These are phyloP conservation scores for Nomada ferruginata DNA, from an alignment of 2,888 invertebrate genomes.

Conservation along the genomic window DNA sequence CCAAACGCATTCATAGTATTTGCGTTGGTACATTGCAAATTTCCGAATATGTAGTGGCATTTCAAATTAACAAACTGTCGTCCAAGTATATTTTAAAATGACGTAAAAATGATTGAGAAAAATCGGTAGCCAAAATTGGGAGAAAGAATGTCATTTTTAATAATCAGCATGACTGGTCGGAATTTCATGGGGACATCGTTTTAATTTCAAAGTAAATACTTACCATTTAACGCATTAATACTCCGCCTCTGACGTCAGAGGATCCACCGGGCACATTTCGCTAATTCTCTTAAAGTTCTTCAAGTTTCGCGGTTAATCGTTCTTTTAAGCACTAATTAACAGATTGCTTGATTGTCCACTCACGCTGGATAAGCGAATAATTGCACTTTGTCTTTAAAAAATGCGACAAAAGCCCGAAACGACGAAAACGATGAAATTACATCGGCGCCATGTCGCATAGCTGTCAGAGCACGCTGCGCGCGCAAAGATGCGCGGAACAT, in stretches of 20 bases:
- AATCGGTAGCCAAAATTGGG: neutral
- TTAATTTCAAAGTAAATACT: conserved; percentile 52
- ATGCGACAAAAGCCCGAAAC: conserved; percentile 6
- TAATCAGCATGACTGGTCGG: neutral
- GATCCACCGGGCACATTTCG: conserved; percentile 55
- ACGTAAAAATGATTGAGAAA: neutral
- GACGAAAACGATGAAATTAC: conserved; percentile 29
- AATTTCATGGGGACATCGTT: neutral
- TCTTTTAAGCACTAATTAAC: neutral
- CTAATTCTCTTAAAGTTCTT: conserved; percentile 2
- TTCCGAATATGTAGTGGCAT: too few relatives aligned
- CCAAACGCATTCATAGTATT: neutral
- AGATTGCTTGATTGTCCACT: neutral
- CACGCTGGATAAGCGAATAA: neutral
- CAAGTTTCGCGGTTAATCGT: conserved; percentile 3
- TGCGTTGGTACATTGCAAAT: neutral
- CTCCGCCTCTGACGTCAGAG: conserved; percentile 59
- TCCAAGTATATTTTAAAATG: conserved; percentile 49
- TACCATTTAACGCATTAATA: conserved; percentile 69
- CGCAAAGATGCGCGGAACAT: conserved; percentile 30
- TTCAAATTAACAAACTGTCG: conserved; percentile 3
- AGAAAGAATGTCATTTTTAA: neutral
- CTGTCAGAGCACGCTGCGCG: conserved; percentile 55
- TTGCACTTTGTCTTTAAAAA: conserved; percentile 8
- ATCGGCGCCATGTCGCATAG: conserved; percentile 52